Conservation (phyloP, 2,797 vertebrate genomes). For the Ateles fusciceps region DNA sequence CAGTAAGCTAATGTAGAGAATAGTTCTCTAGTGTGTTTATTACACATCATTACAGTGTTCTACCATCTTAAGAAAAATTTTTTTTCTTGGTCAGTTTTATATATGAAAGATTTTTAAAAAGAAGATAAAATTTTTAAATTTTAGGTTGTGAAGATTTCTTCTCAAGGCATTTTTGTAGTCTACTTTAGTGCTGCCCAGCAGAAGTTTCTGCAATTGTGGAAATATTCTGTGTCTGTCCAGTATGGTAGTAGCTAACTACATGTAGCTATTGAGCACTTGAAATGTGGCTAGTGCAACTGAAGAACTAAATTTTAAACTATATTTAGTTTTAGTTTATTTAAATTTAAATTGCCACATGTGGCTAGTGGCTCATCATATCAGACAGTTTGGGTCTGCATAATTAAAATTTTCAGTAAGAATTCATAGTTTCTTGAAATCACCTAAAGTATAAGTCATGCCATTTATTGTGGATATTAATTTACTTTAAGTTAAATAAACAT, state of each 20-base stretch:
- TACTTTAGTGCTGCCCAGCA: background rate
- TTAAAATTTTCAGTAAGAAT: constrained; percentile 2
- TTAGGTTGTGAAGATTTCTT: constrained; percentile 17
- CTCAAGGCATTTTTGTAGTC: constrained; percentile 12
- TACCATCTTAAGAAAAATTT: background rate
- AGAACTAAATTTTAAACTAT: constrained; percentile 3
- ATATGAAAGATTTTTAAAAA: constrained; percentile 16
- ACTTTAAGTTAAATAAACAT: background rate
- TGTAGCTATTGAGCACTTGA: background rate
- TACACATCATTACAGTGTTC: background rate
- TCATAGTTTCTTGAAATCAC: background rate
- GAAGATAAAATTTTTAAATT: background rate
- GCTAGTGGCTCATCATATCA: background rate
- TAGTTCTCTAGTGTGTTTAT: background rate
- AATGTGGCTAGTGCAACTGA: background rate
- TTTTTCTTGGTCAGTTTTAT: constrained; percentile 9
- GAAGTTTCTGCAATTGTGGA: background rate
- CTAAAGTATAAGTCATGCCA: constrained; percentile 4
- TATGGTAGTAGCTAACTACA: background rate
- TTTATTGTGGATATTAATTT: constrained; percentile 38
- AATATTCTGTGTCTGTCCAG: background rate
- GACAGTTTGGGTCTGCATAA: background rate
- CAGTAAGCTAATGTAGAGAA: background rate
- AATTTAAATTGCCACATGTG: background rate
- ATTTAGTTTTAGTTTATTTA: constrained; percentile 34